Conservation (phyloP, 2,797 vertebrate genomes). For the Galagoides demidoff region DNA sequence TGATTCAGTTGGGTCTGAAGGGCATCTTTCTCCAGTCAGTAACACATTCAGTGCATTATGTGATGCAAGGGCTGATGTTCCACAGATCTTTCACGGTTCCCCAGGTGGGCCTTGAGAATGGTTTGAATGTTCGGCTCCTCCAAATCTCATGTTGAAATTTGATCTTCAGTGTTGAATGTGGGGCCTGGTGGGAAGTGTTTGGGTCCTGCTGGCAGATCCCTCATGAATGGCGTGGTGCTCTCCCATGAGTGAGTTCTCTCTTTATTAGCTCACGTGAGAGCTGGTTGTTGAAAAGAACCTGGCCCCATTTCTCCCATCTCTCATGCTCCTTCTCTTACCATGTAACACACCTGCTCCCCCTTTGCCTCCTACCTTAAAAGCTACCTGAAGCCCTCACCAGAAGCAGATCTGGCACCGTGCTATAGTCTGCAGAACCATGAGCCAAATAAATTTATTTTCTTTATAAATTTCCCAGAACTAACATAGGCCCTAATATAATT, state of each 20-base stretch:
- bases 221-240: background rate
- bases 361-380: background rate
- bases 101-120: background rate
- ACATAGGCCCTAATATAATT: background rate
- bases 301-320: background rate
- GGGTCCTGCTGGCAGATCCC: background rate
- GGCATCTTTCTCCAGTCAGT: background rate
- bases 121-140: background rate
- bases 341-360: background rate
- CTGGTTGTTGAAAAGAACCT: background rate
- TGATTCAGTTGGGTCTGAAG: background rate
- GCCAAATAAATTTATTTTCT: background rate
- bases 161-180: background rate
- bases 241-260: background rate
- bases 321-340: background rate
- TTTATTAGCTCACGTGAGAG: background rate
- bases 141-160: background rate
- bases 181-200: background rate
- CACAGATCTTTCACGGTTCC: background rate
- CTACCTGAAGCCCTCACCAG: background rate
- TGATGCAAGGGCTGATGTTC: too few species aligned
- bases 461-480: background rate
- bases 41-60: background rate
- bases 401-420: background rate
- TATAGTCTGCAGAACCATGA: background rate